Conservation (phyloP, 2,113 vertebrate species). For the Colistium nudipinnis region DNA sequence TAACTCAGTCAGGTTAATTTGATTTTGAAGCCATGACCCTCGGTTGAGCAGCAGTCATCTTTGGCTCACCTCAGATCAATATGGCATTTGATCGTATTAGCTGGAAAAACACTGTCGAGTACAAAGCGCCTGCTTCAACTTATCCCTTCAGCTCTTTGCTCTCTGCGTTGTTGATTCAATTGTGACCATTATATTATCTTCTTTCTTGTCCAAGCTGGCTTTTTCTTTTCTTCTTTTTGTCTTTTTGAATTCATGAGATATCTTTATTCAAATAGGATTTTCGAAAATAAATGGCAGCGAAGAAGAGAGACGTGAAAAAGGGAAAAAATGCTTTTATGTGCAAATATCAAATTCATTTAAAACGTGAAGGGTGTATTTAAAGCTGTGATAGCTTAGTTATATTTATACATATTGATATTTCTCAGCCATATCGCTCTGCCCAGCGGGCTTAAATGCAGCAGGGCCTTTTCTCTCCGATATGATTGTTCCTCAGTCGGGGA, state of each 20-base stretch:
- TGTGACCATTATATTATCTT: slow-evolving; percentile 4
- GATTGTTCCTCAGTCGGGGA: slow-evolving; percentile 47
- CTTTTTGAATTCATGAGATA: not conserved
- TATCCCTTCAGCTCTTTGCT: slow-evolving; percentile 34
- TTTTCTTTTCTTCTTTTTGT: not conserved
- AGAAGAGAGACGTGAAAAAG: not conserved
- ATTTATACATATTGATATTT: slow-evolving; percentile 7
- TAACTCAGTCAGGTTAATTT: slow-evolving; percentile 59
- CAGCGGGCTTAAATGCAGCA: slow-evolving; percentile 29
- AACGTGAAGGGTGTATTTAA: not conserved
- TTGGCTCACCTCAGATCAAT: slow-evolving; percentile 53
- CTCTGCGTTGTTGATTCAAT: not conserved
- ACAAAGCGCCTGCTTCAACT: slow-evolving; percentile 11
- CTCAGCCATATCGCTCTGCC: not conserved
- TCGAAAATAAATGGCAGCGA: not conserved
- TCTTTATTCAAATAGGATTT: not conserved
- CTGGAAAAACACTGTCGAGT: slow-evolving; percentile 28
- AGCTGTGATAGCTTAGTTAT: not conserved
- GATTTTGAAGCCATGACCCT: slow-evolving; percentile 52
- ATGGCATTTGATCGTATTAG: slow-evolving; percentile 59
- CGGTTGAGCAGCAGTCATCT: slow-evolving; percentile 36
- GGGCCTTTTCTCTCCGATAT: slow-evolving; percentile 26
- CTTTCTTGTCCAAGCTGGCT: not conserved
- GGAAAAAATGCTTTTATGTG: slow-evolving; percentile 3
- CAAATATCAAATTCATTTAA: not conserved